Percentiles rank a stretch among this genome's conserved stretches.
These are phyloP conservation scores for Capitulum mitella DNA, from an alignment of 2,888 invertebrate species.

Conservation along the genomic window DNA sequence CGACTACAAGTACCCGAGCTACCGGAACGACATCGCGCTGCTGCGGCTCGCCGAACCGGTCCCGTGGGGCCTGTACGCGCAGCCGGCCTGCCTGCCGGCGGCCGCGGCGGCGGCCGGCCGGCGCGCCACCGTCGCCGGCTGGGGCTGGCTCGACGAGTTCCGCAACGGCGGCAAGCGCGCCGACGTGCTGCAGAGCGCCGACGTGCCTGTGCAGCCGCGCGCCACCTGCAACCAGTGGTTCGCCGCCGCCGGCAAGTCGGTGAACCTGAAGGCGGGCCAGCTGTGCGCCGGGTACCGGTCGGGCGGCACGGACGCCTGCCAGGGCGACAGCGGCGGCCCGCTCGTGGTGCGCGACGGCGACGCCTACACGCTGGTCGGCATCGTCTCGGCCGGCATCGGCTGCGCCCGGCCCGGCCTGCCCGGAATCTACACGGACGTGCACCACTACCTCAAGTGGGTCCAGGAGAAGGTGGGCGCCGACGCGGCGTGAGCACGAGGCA, in stretches of 20 bases:
- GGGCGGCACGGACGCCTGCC: constrained; percentile 39
- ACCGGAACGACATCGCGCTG: constrained; percentile 42
- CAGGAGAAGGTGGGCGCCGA: no score
- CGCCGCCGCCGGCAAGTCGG: constrained; percentile 37
- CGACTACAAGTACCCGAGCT: constrained; percentile 38
- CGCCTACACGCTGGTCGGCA: constrained; percentile 37
- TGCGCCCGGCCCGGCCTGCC: constrained; percentile 39
- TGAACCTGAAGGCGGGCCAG: constrained; percentile 37
- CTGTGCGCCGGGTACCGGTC: constrained; percentile 39
- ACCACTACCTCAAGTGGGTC: background rate
- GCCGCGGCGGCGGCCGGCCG: constrained; percentile 34
- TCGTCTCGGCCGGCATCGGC: constrained; percentile 40
- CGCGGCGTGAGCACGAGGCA: no score
- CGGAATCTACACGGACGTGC: constrained; percentile 39
- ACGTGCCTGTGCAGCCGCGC: constrained; percentile 37
- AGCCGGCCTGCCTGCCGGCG: constrained; percentile 42
- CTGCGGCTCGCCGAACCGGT: constrained; percentile 40
- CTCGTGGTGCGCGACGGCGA: constrained; percentile 36
- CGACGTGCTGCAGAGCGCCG: constrained; percentile 37
- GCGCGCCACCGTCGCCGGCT: constrained; percentile 39
- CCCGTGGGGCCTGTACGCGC: constrained; percentile 39
- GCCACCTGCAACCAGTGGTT: constrained; percentile 38
- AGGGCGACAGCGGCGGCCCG: constrained; percentile 41
- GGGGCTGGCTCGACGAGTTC: constrained; percentile 38
- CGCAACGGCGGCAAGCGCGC: constrained; percentile 31